Evolutionary conservation across 2,113 vertebrate species (phyloP), one percentile per base, ranked within the genome.

Genomic region (Bos indicus): DNA sequence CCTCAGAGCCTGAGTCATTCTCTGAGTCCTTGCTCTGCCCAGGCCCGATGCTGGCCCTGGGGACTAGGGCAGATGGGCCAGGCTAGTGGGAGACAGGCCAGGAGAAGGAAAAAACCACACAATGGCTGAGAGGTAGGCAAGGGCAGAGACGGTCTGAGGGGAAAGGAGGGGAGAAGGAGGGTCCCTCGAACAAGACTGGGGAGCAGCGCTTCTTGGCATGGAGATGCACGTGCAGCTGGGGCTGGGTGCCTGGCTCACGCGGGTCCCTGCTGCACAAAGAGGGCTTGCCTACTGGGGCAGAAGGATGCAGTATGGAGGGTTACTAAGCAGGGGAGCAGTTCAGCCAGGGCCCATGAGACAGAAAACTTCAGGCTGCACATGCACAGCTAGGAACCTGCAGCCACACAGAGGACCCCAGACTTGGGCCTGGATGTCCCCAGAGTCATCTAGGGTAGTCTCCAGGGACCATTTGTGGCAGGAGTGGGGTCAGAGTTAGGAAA

Each of bases 311-410:
- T 6, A 0, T 8, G 81, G 30, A 57, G 10, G 30, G 43, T 12
- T 23, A 25, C 59, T 51, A 71, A 67, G 25, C n/a, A 56, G 78
- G 62, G 11, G 5, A 46, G 19, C 64, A 59, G 25, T 43, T 57
- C 71, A 2, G 0, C 52, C 1, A 6, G 10, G 28, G 33, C n/a
- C 57, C 1, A 0, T 21, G 52, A 43, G 59, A 36, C 4, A 7
- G 86, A 87, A 74, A 48, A 7, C 51, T 30, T 52, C 57, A n/a
- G 25, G 51, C 48, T 10, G 0, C 2, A 4, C 28, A 1, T 13
- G 16, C 9, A 16, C 10, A 26, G 6, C 10, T 15, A 59, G 33
- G 80, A 54, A 33, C 36, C 56, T 28, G 5, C 25, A 78, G 54
- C 64, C 19, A 46, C 36, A 43, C 36, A 19, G 1, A 56, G 25